These are phyloP conservation scores for Terrapene triunguis DNA, from an alignment of 2,113 vertebrate species.

Conservation along the genomic window DNA sequence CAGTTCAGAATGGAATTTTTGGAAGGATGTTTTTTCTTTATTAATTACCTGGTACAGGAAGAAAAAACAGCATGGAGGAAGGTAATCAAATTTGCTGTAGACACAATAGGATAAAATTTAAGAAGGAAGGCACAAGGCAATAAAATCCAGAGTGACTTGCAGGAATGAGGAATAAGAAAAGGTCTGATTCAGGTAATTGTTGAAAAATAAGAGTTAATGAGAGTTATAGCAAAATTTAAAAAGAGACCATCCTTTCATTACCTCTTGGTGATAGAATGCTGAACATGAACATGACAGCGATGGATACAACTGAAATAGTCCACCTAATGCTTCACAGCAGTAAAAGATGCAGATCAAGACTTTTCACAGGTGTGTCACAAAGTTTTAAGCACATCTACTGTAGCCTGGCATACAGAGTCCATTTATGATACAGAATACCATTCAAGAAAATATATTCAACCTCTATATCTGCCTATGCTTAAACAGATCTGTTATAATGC, in stretches of 20 bases:
- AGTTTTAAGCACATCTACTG: background rate
- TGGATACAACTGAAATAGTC: background rate
- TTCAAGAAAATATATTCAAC: background rate
- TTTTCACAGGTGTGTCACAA: background rate
- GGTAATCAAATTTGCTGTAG: background rate
- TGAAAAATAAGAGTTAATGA: background rate
- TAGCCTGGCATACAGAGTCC: background rate
- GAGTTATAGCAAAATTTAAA: background rate
- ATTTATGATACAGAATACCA: background rate
- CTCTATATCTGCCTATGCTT: conserved; percentile 1
- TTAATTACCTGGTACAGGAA: background rate
- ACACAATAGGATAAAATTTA: background rate
- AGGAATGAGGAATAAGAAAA: conserved; percentile 11
- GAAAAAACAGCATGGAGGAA: background rate
- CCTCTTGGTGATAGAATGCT: background rate
- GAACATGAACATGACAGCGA: background rate
- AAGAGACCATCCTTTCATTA: background rate
- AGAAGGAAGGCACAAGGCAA: background rate
- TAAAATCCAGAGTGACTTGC: background rate
- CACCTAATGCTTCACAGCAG: background rate
- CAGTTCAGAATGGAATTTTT: background rate
- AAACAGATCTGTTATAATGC: background rate
- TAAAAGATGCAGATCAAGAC: background rate
- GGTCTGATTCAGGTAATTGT: background rate
- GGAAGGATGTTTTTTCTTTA: background rate